Conservation (phyloP, 2,113 vertebrate species). For the Anoura caudifer region DNA sequence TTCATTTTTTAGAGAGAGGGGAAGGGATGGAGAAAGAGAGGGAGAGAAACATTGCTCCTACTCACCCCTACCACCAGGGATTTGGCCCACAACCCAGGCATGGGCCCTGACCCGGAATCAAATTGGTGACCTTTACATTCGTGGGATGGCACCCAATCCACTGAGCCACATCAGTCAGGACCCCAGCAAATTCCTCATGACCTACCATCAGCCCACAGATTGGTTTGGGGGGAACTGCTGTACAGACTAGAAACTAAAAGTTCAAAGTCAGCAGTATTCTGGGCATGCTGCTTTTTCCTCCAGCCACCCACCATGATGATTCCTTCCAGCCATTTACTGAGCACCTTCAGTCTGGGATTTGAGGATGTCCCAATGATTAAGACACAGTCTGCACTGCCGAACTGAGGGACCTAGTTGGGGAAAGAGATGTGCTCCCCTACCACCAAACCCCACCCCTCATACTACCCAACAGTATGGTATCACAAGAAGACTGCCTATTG, state of each 20-base stretch:
- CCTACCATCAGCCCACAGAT: background rate
- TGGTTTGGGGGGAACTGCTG: background rate
- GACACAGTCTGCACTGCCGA: background rate
- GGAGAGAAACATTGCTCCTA: too few species aligned
- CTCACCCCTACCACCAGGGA: too few species aligned
- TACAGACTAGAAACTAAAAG: background rate
- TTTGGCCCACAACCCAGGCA: too few species aligned
- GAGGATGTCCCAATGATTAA: background rate
- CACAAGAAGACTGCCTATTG: background rate
- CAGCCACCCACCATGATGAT: background rate
- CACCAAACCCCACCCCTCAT: background rate
- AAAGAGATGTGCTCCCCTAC: background rate
- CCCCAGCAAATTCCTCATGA: background rate
- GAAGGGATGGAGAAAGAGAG: too few species aligned
- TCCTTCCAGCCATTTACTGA: background rate
- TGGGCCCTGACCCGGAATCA: too few species aligned
- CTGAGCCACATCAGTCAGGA: too few species aligned
- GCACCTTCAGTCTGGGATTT: background rate
- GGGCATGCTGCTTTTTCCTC: background rate
- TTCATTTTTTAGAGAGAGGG: too few species aligned
- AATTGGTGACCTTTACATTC: too few species aligned
- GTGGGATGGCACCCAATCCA: too few species aligned
- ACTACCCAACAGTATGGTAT: background rate
- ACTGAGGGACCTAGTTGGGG: background rate
- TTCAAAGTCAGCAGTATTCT: background rate